Percentiles rank a stretch among this genome's conserved stretches.
phyloP scores from a whole-genome alignment of 2,797 vertebrate genomes.

The Macroramphosus scolopax region DNA sequence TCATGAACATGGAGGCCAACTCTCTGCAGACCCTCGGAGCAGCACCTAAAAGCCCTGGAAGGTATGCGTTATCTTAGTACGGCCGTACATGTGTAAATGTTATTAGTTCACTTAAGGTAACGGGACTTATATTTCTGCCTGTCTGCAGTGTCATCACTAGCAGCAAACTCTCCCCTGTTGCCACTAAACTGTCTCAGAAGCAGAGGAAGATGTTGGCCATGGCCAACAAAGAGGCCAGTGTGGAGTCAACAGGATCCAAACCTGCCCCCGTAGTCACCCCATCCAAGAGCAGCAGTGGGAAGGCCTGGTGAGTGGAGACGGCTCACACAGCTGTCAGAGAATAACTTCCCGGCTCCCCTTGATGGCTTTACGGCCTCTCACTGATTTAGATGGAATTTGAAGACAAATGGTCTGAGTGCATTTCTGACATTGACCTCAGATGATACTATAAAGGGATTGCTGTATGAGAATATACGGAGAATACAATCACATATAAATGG shows the following conservation, averaged over 20 bases:
- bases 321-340: constrained; percentile 5
- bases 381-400: no score
- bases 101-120: constrained; percentile 7
- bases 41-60: constrained; percentile 82
- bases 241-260: constrained; percentile 72
- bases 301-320: constrained; percentile 83
- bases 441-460: no score
- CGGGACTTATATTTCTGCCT: constrained; percentile 20
- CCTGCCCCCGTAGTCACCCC: constrained; percentile 58
- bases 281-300: constrained; percentile 77
- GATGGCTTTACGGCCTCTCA: constrained; percentile 1
- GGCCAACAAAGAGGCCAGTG: constrained; percentile 83
- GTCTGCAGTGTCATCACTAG: constrained; percentile 46
- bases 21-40: constrained; percentile 80
- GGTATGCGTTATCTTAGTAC: constrained; percentile 36
- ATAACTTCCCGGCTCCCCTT: constrained; percentile 8
- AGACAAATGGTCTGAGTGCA: no score
- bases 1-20: constrained; percentile 96
- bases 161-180: constrained; percentile 76
- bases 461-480: no score
- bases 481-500: no score
- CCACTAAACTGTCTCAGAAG: constrained; percentile 92
- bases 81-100: neutral
- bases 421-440: no score
- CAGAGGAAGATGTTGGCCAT: constrained; percentile 95